Evolutionary conservation across 37 sponge, comb jelly and placozoan species (phyloP), one percentile per base, ranked within the genome.

Genomic region (Halisarca cf. caerulea): DNA sequence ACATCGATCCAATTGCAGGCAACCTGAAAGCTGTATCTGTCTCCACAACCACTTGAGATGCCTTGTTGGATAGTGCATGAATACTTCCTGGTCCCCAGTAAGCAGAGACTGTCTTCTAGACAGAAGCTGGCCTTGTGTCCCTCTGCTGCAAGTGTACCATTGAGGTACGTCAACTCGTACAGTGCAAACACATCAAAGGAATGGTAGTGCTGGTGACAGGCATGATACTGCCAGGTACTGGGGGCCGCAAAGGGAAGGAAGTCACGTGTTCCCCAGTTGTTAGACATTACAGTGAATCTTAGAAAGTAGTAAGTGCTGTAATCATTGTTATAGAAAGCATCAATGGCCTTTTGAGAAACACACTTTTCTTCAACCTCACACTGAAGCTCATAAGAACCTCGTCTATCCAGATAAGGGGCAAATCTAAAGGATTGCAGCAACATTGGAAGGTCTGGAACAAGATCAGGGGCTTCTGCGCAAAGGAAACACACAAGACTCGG

Each of bases 1-100:
- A 96, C 79, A 59, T 96, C 97, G 32, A 96, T 91, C 97, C 97
- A 96, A 81, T 96, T 94, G 55, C 97, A 96, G 82, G 90, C 92
- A 18, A 90, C 36, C 21, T 91, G 58, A 0, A 78, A 53, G 5
- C 78, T 83, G 58, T 96, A 96, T 6, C 80, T 33, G 54, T 96
- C 97, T 20, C 91, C 97, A 88, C 97, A 96, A 81, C 86, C 86
- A 0, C 32, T 40, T 2, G 92, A 85, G 20, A 96, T 96, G 0
- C 97, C 97, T 58, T 96, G 97, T 5, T 15, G 6, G 25, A 62
- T 62, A 15, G 64, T 20, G 15, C 64, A 62, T 7, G 30, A 6
- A 28, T 62, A 62, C 30, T 62, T 62, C n/a, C 64, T 62, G 5
- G 6, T 7, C n/a, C 30, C 64, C 30, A 7, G 9, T 7, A 74